Percentiles rank a stretch among this genome's conserved stretches.
Conservation (phyloP, 2,113 vertebrate species). For the Fregata magnificens region DNA sequence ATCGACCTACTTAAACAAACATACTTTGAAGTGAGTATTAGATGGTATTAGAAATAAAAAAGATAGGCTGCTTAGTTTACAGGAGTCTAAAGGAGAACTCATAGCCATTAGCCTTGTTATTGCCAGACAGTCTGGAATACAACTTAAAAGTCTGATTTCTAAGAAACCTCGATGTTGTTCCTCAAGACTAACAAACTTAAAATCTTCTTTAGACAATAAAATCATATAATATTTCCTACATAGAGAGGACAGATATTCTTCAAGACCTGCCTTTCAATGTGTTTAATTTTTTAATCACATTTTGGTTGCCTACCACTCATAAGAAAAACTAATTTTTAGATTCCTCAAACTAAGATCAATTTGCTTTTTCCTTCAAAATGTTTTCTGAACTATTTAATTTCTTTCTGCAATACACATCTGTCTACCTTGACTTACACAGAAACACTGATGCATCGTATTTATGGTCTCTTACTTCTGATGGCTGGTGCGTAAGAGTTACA, state of each 20-base stretch:
- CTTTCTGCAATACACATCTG: background rate
- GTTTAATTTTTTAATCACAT: background rate
- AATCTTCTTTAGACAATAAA: background rate
- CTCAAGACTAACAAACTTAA: background rate
- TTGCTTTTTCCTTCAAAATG: background rate
- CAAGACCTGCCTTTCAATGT: background rate
- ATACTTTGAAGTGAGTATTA: background rate
- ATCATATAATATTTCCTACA: background rate
- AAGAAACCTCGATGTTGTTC: background rate
- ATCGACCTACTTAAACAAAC: background rate
- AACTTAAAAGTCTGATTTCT: background rate
- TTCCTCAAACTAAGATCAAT: background rate
- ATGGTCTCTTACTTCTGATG: background rate
- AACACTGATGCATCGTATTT: background rate
- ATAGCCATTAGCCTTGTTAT: background rate
- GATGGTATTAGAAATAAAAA: background rate
- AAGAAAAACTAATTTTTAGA: background rate
- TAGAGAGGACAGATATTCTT: background rate
- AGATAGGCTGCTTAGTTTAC: background rate
- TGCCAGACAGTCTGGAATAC: background rate
- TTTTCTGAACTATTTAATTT: background rate
- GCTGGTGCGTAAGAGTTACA: background rate
- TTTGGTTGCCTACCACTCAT: background rate
- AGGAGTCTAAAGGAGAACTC: background rate
- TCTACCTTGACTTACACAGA: background rate